These are phyloP conservation scores for Pomatostomus ruficeps DNA, from an alignment of 2,113 vertebrate species.

Conservation along the genomic window DNA sequence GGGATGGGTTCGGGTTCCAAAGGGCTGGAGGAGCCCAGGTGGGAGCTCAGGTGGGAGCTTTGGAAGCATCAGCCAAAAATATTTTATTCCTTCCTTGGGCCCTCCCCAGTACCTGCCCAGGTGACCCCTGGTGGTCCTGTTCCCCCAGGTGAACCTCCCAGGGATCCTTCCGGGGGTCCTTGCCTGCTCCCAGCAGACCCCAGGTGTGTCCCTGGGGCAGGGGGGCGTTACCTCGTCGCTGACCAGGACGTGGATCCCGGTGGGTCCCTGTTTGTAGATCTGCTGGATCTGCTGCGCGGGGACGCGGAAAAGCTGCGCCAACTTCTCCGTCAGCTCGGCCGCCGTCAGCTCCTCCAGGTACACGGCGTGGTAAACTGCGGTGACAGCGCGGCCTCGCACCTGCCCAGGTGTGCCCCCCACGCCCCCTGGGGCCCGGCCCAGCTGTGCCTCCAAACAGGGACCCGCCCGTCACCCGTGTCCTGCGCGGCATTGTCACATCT, in stretches of 20 bases:
- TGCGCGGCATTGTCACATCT: fast-evolving
- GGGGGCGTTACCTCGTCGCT: constrained; percentile 85
- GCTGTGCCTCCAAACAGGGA: neutral
- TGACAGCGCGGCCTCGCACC: neutral
- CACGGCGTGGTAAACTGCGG: constrained; percentile 93
- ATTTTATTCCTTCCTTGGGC: fast-evolving
- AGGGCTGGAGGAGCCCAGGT: neutral
- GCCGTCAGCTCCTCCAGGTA: constrained; percentile 92
- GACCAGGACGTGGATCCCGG: constrained; percentile 93
- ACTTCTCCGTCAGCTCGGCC: constrained; percentile 87
- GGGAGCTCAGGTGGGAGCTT: neutral
- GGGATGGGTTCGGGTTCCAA: neutral
- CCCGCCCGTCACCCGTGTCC: neutral
- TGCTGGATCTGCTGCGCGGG: constrained; percentile 91
- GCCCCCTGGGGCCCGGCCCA: neutral
- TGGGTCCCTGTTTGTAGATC: constrained; percentile 94
- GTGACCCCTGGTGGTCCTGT: neutral
- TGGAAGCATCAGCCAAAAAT: neutral
- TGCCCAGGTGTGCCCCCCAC: neutral
- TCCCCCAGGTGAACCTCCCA: neutral
- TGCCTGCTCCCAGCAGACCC: neutral
- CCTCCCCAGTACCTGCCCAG: neutral
- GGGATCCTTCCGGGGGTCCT: neutral
- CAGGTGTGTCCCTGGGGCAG: fast-evolving
- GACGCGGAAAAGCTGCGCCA: constrained; percentile 95